Base-by-base conservation (phyloP, 2,113 vertebrate genomes). In the Cheirogaleus medius region DNA sequence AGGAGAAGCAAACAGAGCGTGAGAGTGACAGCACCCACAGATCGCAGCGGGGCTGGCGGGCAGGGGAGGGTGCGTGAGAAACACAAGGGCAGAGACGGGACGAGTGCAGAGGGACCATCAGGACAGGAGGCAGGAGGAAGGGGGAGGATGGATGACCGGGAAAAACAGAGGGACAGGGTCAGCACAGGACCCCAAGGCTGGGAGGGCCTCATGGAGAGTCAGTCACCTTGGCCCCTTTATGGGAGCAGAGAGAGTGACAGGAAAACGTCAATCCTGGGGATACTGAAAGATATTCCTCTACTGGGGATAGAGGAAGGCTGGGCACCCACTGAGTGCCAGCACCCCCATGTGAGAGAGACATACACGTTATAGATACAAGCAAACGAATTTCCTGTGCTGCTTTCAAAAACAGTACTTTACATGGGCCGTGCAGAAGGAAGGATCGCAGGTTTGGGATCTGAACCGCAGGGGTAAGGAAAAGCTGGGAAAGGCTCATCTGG, bases 81-180 rank as follows among this genome's bases (percentile, higher is more conserved):
- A 88, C 44, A 5, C 39, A 37, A 37, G 8, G 82, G 10, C n/a
- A 85, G 49, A 32, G 60, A 58, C 73, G 17, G 27, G 0, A n/a
- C 4, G 34, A 12, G 34, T 66, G n/a, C 1, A 2, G 64, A 29
- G 32, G 52, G 27, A 29, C 13, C 6, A n/a, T 8, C 1, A 15
- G 13, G 56, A 37, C 90, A 97, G 92, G 60, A 34, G 87, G 86
- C 78, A 23, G 56, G 32, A 34, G 74, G 47, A 47, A 91, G n/a
- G 27, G 27, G 96, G 66, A 1, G 0, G 0, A 49, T 3, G 60
- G 27, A 21, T 27, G 47, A 47, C 42, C 25, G 39, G 25, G 34
- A 29, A 34, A 80, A 87, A 63, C 2, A n/a, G 27, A 66, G 74
- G 32, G 56, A 58, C 56, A 42, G 77, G 58, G 44, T 42, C 15